phyloP scores from a whole-genome alignment of 2,113 vertebrate species.

The Cyanistes caeruleus region DNA sequence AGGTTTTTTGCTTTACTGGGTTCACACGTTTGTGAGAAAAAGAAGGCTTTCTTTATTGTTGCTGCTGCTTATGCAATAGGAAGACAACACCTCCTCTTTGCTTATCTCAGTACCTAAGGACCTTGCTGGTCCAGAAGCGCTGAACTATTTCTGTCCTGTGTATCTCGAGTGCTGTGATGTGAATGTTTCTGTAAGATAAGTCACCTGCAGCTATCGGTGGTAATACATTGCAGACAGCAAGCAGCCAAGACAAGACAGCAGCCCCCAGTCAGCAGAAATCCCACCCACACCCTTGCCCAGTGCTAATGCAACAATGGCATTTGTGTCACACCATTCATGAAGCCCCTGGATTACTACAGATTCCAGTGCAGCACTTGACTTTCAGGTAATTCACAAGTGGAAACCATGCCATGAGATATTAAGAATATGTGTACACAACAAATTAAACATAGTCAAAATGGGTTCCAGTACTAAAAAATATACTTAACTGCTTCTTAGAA shows the following conservation, averaged over 20 bases:
- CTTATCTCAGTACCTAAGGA: background rate
- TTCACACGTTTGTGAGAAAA: background rate
- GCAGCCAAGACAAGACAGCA: background rate
- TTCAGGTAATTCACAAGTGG: background rate
- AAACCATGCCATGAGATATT: background rate
- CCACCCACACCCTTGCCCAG: background rate
- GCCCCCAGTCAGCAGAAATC: background rate
- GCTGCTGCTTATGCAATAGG: background rate
- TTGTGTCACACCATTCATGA: background rate
- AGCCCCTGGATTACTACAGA: background rate
- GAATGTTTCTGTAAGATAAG: background rate
- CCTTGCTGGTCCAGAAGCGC: background rate
- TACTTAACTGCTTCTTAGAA: background rate
- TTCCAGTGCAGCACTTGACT: background rate
- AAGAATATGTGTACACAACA: background rate
- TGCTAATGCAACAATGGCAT: background rate
- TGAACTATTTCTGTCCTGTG: background rate
- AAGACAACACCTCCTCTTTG: background rate
- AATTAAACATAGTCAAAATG: background rate
- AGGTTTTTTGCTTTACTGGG: accelerated
- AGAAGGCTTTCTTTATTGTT: background rate
- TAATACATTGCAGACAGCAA: background rate
- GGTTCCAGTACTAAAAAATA: background rate
- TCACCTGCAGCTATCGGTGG: background rate
- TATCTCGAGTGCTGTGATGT: background rate